These are phyloP conservation scores for Macquaria ambigua DNA, from an alignment of 2,113 vertebrate genomes.

Conservation along the genomic window DNA sequence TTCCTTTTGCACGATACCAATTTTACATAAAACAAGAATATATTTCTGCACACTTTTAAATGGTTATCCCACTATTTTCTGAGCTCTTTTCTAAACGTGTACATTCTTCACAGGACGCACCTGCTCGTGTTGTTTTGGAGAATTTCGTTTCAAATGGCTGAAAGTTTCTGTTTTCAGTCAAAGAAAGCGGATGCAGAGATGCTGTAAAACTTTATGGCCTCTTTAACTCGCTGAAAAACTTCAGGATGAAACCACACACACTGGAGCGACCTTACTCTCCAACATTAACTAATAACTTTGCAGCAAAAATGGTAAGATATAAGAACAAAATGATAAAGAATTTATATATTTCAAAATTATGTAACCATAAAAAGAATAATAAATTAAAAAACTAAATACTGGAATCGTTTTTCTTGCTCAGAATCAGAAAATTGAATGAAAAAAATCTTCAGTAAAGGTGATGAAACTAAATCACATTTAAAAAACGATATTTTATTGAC, in stretches of 20 bases:
- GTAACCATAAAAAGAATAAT: background rate
- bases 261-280: accelerated
- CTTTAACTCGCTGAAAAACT: slow-evolving; percentile 10
- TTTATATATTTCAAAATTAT: background rate
- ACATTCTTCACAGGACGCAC: background rate
- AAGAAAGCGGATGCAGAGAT: slow-evolving; percentile 37
- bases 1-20: background rate
- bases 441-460: background rate
- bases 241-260: background rate
- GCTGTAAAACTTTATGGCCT: slow-evolving; percentile 67
- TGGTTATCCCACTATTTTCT: background rate
- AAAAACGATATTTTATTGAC: slow-evolving; percentile 22
- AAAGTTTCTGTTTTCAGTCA: slow-evolving; percentile 12
- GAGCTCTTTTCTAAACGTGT: background rate
- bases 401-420: background rate
- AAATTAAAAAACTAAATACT: background rate
- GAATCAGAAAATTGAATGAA: background rate
- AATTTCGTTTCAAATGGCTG: background rate
- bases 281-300: background rate
- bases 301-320: background rate
- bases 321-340: background rate
- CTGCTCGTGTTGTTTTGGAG: background rate
- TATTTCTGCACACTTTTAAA: too few species aligned
- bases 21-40: background rate
- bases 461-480: slow-evolving; percentile 34